Conservation (phyloP, 2,888 invertebrate species). For the Epirrhoe tristata region DNA sequence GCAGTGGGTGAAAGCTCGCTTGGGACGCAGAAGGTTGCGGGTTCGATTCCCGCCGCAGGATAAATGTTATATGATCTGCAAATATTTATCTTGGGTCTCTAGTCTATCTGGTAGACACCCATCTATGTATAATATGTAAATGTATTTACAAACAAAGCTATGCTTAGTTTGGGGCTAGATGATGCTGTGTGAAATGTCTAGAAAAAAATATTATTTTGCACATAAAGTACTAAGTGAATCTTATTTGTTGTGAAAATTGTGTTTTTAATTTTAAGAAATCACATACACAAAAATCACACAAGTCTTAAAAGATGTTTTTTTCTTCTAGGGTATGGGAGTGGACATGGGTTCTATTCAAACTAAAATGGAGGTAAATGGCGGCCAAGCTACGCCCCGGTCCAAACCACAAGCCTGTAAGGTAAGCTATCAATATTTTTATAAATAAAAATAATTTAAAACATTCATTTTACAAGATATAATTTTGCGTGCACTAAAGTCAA, state of each 20-base stretch:
- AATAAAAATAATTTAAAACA: background rate
- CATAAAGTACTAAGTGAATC: too few relatives aligned
- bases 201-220: too few relatives aligned
- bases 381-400: conserved; percentile 81
- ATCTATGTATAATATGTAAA: too few relatives aligned
- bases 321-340: conserved; percentile 75
- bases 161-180: too few relatives aligned
- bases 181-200: too few relatives aligned
- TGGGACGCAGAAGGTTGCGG: too few relatives aligned
- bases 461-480: background rate
- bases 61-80: too few relatives aligned
- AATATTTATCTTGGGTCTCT: too few relatives aligned
- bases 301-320: background rate
- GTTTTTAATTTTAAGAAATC: background rate
- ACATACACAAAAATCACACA: background rate
- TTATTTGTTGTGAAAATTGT: background rate
- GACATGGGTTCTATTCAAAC: conserved; percentile 82
- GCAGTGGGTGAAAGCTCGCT: too few relatives aligned
- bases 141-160: too few relatives aligned
- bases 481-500: background rate
- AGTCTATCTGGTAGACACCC: too few relatives aligned
- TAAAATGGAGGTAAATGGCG: conserved; percentile 80
- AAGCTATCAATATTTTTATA: conserved; percentile 36
- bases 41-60: too few relatives aligned
- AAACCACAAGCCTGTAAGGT: conserved; percentile 91